A percentile compares a stretch with the other conserved stretches of the same genome.
phyloP scores from a whole-genome alignment of 1,140 invertebrate species.

The Drosophila persimilis region DNA sequence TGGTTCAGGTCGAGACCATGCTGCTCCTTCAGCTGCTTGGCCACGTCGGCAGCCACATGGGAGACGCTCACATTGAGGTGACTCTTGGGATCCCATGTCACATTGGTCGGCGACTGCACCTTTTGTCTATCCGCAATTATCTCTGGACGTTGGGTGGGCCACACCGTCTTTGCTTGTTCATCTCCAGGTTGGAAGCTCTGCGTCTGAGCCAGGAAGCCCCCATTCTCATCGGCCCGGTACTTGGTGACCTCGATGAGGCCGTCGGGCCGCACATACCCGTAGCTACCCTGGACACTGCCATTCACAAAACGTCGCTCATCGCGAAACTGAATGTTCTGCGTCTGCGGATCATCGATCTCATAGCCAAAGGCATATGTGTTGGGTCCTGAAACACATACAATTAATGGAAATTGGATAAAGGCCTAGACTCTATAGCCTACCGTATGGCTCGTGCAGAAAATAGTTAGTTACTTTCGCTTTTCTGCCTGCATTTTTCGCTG shows the following conservation, averaged over 20 bases:
- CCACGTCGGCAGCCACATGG: conserved; percentile 44
- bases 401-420: background rate
- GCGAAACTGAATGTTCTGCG: conserved; percentile 87
- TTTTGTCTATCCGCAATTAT: conserved; percentile 34
- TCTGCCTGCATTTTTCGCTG: conserved; percentile 17
- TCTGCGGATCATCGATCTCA: conserved; percentile 86
- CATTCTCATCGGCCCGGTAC: conserved; percentile 86
- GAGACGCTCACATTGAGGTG: conserved; percentile 72
- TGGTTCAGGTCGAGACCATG: conserved; percentile 66
- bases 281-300: conserved; percentile 87
- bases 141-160: conserved; percentile 63
- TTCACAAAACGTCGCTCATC: conserved; percentile 87
- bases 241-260: conserved; percentile 85
- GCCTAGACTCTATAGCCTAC: conserved; percentile 40
- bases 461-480: conserved; percentile 59
- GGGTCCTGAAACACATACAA: conserved; percentile 81
- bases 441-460: conserved; percentile 69
- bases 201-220: conserved; percentile 84
- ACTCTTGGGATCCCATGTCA: conserved; percentile 62
- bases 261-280: conserved; percentile 87
- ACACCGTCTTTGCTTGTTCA: conserved; percentile 28
- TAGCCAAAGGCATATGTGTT: conserved; percentile 88
- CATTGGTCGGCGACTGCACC: conserved; percentile 19
- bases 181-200: conserved; percentile 59
- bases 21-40: conserved; percentile 58